Evolutionary conservation across 92 coral and sea anemone genomes (phyloP).

Genomic region (Diadumene lineata): DNA sequence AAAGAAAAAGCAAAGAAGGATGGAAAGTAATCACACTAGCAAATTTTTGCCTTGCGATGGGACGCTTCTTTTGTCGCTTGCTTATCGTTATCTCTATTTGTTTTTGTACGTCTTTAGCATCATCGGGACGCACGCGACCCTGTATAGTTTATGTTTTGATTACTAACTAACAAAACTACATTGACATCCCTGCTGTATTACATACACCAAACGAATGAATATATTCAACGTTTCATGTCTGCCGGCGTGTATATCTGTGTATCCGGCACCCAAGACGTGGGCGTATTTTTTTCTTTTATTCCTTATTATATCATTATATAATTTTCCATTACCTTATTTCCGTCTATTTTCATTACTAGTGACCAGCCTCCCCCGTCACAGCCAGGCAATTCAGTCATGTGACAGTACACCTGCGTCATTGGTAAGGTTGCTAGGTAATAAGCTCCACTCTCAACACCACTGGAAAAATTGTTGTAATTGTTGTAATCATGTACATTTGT

Average conservation of each 20-base stretch:
- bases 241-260: background rate
- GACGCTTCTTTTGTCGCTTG: no score
- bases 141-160: no score
- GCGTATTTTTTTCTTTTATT: background rate
- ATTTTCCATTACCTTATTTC: conserved; percentile 46
- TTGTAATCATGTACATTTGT: no score
- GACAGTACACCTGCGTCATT: conserved; percentile 50
- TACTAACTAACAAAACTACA: no score
- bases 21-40: no score
- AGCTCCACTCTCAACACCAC: conserved; percentile 38
- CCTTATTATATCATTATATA: background rate
- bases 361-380: conserved; percentile 94
- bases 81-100: no score
- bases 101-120: no score
- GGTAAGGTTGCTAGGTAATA: conserved; percentile 31
- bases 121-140: no score
- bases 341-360: conserved; percentile 75
- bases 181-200: background rate
- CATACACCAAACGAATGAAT: background rate
- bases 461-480: no score
- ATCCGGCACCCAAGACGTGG: background rate
- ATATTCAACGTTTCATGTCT: background rate
- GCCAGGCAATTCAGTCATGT: conserved; percentile 68
- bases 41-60: no score
- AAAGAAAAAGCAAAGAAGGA: background rate